These are phyloP conservation scores for Aphaenogaster rudis DNA, from an alignment of 1,140 invertebrate species.

Conservation along the genomic window DNA sequence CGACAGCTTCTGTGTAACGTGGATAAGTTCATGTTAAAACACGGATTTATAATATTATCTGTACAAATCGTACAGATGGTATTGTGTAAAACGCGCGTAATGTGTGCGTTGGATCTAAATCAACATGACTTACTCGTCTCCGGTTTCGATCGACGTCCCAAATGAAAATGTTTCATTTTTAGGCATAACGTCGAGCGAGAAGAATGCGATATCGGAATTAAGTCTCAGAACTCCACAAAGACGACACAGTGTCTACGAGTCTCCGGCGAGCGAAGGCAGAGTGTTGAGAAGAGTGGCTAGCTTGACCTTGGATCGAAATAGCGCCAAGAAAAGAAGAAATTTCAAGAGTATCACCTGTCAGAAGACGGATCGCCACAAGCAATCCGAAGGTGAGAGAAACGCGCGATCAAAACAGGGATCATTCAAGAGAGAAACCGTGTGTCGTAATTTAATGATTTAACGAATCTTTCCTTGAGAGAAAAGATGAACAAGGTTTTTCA, in stretches of 20 bases:
- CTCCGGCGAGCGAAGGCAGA: conserved; percentile 82
- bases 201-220: neutral
- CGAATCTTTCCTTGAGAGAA: neutral
- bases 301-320: conserved; percentile 91
- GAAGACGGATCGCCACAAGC: conserved; percentile 90
- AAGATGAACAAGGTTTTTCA: neutral
- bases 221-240: conserved; percentile 67
- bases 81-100: neutral
- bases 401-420: neutral
- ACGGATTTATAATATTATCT: neutral
- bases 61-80: neutral
- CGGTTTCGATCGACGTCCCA: neutral
- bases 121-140: neutral
- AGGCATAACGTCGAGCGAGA: conserved; percentile 8
- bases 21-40: neutral
- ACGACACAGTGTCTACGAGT: conserved; percentile 86
- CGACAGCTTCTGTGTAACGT: neutral
- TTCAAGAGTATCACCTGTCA: neutral
- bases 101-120: neutral
- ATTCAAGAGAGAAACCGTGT: neutral
- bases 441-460: conserved; percentile 4
- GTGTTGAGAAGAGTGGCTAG: conserved; percentile 94
- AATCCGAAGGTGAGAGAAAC: conserved; percentile 93
- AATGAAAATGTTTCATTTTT: conserved; percentile 1
- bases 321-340: conserved; percentile 74